Evolutionary conservation across 2,797 vertebrate species (phyloP).

Genomic region (Borostomias antarcticus): DNA sequence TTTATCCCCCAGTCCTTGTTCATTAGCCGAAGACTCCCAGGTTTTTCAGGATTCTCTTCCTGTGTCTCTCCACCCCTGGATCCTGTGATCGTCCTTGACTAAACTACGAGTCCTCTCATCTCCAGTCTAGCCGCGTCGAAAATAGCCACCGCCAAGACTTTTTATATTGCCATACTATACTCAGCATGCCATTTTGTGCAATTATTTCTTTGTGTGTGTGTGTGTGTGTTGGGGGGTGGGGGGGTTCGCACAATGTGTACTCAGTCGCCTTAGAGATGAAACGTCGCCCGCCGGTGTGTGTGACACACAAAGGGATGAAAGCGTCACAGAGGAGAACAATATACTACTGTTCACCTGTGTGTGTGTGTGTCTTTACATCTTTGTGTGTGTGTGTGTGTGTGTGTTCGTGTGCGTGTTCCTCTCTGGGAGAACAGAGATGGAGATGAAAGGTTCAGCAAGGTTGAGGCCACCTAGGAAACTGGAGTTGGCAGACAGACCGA

Average conservation of each 20-base stretch:
- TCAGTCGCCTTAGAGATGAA: constrained; percentile 35
- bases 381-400: constrained; percentile 22
- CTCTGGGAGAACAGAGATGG: constrained; percentile 38
- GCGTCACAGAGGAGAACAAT: constrained; percentile 24
- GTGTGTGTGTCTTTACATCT: constrained; percentile 28
- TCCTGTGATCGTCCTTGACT: not conserved
- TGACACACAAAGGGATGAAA: constrained; percentile 61
- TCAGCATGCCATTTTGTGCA: constrained; percentile 4
- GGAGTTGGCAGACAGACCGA: constrained; percentile 9
- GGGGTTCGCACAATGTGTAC: constrained; percentile 19
- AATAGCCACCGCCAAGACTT: not conserved
- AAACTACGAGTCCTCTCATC: not conserved
- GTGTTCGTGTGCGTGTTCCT: constrained; percentile 4
- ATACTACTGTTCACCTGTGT: constrained; percentile 32
- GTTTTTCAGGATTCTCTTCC: not conserved
- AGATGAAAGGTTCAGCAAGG: constrained; percentile 46
- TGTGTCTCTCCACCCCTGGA: not conserved
- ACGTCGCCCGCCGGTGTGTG: constrained; percentile 51
- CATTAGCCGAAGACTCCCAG: constrained; percentile 47
- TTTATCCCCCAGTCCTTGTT: constrained; percentile 59
- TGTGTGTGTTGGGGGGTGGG: not conserved
- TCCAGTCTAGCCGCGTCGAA: not conserved
- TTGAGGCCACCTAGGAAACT: not conserved
- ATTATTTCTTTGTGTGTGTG: constrained; percentile 15
- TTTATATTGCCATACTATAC: not conserved